These are phyloP conservation scores for Molossus molossus DNA, from an alignment of 2,797 vertebrate genomes.

Conservation along the genomic window DNA sequence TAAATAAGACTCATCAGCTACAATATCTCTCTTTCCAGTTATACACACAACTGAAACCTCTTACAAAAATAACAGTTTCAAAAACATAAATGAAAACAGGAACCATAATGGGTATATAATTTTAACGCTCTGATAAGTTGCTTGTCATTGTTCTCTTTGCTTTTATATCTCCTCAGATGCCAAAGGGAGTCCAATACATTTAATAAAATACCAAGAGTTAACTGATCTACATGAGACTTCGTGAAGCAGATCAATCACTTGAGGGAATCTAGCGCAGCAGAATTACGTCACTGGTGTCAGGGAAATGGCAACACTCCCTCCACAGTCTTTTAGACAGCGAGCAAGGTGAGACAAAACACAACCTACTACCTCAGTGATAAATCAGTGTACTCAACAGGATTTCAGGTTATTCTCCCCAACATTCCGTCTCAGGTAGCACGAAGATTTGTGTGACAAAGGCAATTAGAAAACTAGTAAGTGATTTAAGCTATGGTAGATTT, in stretches of 20 bases:
- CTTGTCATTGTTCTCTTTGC: not conserved
- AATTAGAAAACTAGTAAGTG: not conserved
- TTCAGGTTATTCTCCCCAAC: not conserved
- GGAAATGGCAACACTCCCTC: not conserved
- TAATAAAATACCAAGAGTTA: constrained; percentile 39
- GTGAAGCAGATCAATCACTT: not conserved
- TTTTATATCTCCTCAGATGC: constrained; percentile 43
- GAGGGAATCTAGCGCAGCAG: not conserved
- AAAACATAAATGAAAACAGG: constrained; percentile 35
- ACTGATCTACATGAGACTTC: not conserved
- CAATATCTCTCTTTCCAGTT: not conserved
- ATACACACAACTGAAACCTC: not conserved
- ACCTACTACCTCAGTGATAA: not conserved
- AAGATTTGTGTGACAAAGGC: constrained; percentile 26
- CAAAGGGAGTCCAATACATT: not conserved
- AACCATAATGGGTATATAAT: not conserved
- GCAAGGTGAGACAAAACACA: not conserved
- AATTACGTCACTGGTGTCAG: not conserved
- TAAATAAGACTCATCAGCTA: constrained; percentile 8
- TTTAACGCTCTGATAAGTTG: not conserved
- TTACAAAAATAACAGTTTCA: constrained; percentile 37
- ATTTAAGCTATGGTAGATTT: not conserved
- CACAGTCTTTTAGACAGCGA: not conserved
- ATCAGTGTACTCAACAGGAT: not conserved
- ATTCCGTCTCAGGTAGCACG: not conserved